Base-by-base conservation (phyloP, 2,888 invertebrate genomes). In the Rhagium mordax region DNA sequence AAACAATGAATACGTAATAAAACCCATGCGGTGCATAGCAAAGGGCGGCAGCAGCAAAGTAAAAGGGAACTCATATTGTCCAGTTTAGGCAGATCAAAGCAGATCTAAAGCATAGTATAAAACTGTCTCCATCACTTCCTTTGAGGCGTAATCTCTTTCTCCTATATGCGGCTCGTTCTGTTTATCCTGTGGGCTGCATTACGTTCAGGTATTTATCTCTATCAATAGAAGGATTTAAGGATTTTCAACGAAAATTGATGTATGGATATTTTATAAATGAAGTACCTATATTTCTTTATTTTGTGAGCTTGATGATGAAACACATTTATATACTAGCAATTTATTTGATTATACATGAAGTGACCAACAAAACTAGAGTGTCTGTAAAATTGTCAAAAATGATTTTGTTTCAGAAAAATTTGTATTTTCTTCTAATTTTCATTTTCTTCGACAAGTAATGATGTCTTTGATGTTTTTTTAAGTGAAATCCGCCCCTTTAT, bases 21-120 rank as follows among this genome's bases (percentile, higher is more conserved):
- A 41, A 41, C 41, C 41, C 0, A 41, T 13, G 41, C n/a, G n/a
- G 41, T 41, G n/a, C 4, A 41, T 41, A n/a, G 41, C 41, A 41
- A 41, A 41, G 41, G n/a, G 41, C 13, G 41, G 41, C 41, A 41
- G 41, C 41, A 41, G 53, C 53, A 53, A 53, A 53, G 53, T 24
- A 20, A 53, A 53, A 53, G 53, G 21, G 20, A n/a, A 20, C 53
- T 20, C 41, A 53, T 53, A 53, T 21, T 53, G 53, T 20, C 53
- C 53, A 24, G 20, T 24, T 20, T 53, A 20, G 53, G 53, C 21
- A 53, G 53, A 53, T 53, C 53, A 53, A 53, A 53, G 53, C 21
- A 8, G 53, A 53, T 53, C 53, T 41, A 41, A 41, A 41, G 41
- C 41, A 41, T 41, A n/a, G n/a, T 41, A n/a, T 41, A 41, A n/a